These are phyloP conservation scores for Promerops cafer DNA, from an alignment of 2,113 vertebrate species.

Conservation along the genomic window DNA sequence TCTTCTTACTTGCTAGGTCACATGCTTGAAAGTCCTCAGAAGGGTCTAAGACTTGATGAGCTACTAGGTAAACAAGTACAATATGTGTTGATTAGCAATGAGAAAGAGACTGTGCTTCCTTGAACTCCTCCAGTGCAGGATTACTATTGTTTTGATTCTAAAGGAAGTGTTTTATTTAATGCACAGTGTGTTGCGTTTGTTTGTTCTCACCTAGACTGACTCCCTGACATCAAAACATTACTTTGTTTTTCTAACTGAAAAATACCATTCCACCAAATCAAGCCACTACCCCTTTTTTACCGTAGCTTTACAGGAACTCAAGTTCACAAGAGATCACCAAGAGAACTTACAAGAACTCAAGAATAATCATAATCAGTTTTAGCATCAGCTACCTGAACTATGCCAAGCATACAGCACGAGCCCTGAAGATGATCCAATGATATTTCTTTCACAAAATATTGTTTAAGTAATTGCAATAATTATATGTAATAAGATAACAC, in stretches of 20 bases:
- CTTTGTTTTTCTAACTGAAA: neutral
- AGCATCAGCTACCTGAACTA: neutral
- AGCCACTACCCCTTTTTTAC: neutral
- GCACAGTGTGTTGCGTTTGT: neutral
- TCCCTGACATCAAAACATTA: neutral
- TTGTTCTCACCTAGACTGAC: neutral
- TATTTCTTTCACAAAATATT: neutral
- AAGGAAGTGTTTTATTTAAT: neutral
- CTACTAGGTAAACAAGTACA: neutral
- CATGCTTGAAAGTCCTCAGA: neutral
- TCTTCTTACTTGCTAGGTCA: neutral
- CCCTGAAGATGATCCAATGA: neutral
- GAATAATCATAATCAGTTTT: neutral
- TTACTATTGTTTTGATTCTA: neutral
- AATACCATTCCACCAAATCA: neutral
- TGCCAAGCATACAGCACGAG: neutral
- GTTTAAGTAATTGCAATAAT: neutral
- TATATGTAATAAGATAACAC: neutral
- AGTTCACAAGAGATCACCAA: too few relatives aligned
- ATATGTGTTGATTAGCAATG: neutral
- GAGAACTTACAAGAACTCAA: too few relatives aligned
- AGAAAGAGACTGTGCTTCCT: neutral
- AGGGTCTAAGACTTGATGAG: neutral
- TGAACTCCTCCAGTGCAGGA: neutral
- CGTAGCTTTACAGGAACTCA: neutral